Evolutionary conservation across 2,888 invertebrate species (phyloP), one percentile per base, ranked within the genome.

Genomic region (Liodrosophila aerea): DNA sequence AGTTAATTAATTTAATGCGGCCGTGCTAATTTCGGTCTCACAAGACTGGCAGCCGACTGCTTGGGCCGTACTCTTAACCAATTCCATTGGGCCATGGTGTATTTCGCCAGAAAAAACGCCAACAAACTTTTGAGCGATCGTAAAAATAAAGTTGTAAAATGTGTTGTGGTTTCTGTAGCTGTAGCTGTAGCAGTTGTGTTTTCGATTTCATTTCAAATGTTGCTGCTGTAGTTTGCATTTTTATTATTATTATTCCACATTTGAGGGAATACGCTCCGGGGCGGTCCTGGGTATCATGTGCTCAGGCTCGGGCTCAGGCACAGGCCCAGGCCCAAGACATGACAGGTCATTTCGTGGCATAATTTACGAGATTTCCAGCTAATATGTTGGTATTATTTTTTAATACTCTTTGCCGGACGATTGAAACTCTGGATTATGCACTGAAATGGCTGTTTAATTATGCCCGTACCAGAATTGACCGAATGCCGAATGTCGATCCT

Each of bases 331-430:
- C n/a, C 8, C 16, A 22, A 36, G 12, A 51, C 64, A 64, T 84
- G 87, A 76, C 86, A 87, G 84, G 86, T 76, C 76, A 87, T 87
- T 87, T 74, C 73, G 60, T 22, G 47, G 62, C 13, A 73, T 78
- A 84, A 87, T 87, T 84, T 87, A 87, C 64, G 87, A 73, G 64
- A 85, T 86, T 87, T 87, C 86, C 70, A 69, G 78, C 80, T 82
- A 86, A 87, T 85, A 77, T 68, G 73, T 63, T 72, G 72, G 71
- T 64, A 83, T 76, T 83, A 80, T 53, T 73, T 76, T 71, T 83
- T 83, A 73, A 72, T 81, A 71, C 58, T 60, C 43, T 44, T 15
- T 39, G 45, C 5, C 34, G 27, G 47, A 29, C 47, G 43, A 50
- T 56, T 60, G 41, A 46, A 47, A 61, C 67, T 47, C 64, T 13